Conservation (phyloP, 2,113 vertebrate species). For the Phylloscopus whistleri region DNA sequence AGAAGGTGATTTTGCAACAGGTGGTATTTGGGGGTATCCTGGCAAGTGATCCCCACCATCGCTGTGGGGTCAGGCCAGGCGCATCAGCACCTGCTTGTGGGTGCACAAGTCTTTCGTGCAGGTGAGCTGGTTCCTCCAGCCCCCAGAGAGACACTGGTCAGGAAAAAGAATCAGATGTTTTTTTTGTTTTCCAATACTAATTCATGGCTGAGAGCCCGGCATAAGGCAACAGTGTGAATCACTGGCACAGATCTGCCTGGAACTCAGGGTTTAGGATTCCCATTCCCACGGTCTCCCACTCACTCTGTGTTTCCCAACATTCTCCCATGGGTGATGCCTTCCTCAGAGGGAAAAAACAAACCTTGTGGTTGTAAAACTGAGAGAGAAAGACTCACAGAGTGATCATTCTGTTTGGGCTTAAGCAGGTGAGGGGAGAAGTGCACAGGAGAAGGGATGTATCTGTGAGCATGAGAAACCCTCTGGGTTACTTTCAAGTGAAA, state of each 20-base stretch:
- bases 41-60: accelerated
- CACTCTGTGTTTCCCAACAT: neutral
- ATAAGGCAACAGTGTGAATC: neutral
- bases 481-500: neutral
- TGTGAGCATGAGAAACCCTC: neutral
- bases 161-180: neutral
- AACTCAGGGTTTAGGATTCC: neutral
- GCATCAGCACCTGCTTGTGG: accelerated
- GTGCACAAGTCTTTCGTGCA: neutral
- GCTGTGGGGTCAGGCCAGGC: neutral
- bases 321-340: neutral
- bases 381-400: neutral
- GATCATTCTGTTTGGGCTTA: neutral
- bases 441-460: neutral
- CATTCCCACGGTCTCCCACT: slow-evolving; percentile 16
- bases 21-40: neutral
- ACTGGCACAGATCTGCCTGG: neutral
- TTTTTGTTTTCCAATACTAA: neutral
- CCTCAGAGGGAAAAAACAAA: neutral
- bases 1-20: neutral
- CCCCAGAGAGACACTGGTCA: neutral
- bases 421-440: neutral
- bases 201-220: neutral
- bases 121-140: neutral
- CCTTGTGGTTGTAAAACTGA: neutral